Conservation (phyloP, 2,113 vertebrate species). For the Pithys albifrons region DNA sequence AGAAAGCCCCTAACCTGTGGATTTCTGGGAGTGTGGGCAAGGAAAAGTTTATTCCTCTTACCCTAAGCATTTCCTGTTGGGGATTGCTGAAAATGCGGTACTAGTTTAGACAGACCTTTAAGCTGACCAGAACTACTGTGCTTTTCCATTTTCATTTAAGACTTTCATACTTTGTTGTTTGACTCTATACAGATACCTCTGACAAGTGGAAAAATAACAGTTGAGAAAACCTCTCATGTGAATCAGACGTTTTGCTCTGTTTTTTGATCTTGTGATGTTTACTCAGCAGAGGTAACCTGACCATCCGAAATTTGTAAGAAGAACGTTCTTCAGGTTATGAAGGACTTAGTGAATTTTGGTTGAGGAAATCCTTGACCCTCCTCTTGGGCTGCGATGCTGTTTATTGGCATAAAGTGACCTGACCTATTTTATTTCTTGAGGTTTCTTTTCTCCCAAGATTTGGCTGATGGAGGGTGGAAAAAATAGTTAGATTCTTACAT, state of each 20-base stretch:
- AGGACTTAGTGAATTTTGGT: background rate
- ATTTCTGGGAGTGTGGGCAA: background rate
- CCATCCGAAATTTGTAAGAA: background rate
- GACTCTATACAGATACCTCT: background rate
- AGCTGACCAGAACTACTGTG: background rate
- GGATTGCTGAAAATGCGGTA: background rate
- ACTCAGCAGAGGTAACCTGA: background rate
- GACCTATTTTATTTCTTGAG: constrained; percentile 10
- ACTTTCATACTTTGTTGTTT: background rate
- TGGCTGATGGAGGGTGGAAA: background rate
- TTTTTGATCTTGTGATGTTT: background rate
- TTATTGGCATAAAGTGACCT: background rate
- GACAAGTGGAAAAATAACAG: background rate
- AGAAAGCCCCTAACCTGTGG: background rate
- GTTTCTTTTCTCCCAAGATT: constrained; percentile 12
- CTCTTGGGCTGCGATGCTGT: background rate
- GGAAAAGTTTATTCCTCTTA: background rate
- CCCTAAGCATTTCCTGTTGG: background rate
- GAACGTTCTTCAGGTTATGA: background rate
- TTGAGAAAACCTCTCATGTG: background rate
- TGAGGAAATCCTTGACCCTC: background rate
- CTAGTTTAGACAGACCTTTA: background rate
- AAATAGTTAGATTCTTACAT: constrained; percentile 27
- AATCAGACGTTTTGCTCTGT: background rate
- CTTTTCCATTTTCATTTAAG: background rate